Evolutionary conservation across 2,113 vertebrate species (phyloP), one percentile per base, ranked within the genome.

Genomic region (Zootoca vivipara): DNA sequence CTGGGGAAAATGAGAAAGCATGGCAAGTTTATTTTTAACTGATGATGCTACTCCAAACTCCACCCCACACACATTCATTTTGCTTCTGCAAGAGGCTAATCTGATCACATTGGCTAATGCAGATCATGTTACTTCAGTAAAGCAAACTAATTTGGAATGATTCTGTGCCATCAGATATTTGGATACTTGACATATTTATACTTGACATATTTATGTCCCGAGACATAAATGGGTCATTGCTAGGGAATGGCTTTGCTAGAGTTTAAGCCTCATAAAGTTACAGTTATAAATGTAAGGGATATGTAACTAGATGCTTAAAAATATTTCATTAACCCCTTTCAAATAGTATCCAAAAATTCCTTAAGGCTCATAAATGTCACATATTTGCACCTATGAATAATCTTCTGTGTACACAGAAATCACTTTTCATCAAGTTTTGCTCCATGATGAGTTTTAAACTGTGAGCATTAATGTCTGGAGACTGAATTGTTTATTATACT

Each of bases 401-500:
- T 6, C 15, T 18, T 77, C 90, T 84, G 89, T 82, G 65, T 5
- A 84, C 4, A 85, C 0, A 6, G 1, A 83, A 64, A 0, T 0
- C 0, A 87, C 77, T 90, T 90, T 87, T 56, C 74, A 83, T 12
- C 26, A 75, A 40, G 1, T 86, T 90, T 78, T 92, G 84, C 24
- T 89, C n/a, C 30, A 24, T 85, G 85, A 84, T 91, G 88, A 0
- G 1, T 84, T 92, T 22, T 89, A 86, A 93, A 89, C 3, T 33
- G 1, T 40, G 52, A 78, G 5, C 86, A 83, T 88, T 86, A 94
- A 86, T 93, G 79, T 88, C 89, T 87, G 62, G 64, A 92, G 89
- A 90, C 84, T 18, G 5, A 70, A 85, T 89, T 90, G 86, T 85
- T 93, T 94, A 92, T 93, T 93, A 88, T 0, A 0, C 26, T 83